A percentile compares a stretch with the other conserved stretches of the same genome.
These are phyloP conservation scores for Gortyna flavago DNA, from an alignment of 2,888 invertebrate genomes.

Conservation along the genomic window DNA sequence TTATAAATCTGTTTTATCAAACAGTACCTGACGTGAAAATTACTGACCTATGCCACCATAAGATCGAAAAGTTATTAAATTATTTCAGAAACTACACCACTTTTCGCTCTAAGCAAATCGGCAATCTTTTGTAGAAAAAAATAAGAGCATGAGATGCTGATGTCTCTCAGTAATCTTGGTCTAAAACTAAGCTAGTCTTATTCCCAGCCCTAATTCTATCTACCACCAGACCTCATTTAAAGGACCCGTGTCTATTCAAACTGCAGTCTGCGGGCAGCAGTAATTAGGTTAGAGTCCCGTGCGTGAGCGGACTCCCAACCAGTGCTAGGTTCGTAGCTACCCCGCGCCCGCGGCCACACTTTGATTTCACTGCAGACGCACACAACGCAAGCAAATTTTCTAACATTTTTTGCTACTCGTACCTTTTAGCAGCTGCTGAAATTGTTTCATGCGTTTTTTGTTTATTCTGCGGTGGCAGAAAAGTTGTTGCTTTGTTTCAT, in stretches of 20 bases:
- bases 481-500: neutral
- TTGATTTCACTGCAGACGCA: conserved; percentile 74
- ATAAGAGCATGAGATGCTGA: neutral
- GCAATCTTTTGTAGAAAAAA: neutral
- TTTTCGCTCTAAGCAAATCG: neutral
- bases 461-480: neutral
- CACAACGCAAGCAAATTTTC: conserved; percentile 58
- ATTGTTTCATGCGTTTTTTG: conserved; percentile 27
- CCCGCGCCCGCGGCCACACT: conserved; percentile 74
- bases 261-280: conserved; percentile 67
- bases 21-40: neutral
- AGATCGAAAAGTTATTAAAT: neutral
- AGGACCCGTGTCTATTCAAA: conserved; percentile 38
- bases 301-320: conserved; percentile 67
- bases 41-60: neutral
- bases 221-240: neutral
- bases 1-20: neutral
- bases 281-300: conserved; percentile 71
- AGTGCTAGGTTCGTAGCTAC: conserved; percentile 41
- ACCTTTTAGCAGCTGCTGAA: conserved; percentile 26
- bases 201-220: neutral
- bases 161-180: neutral
- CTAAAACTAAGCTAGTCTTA: neutral
- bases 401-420: conserved; percentile 48
- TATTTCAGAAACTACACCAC: neutral